Conservation (phyloP, 2,888 invertebrate species). For the Bembecia ichneumoniformis region DNA sequence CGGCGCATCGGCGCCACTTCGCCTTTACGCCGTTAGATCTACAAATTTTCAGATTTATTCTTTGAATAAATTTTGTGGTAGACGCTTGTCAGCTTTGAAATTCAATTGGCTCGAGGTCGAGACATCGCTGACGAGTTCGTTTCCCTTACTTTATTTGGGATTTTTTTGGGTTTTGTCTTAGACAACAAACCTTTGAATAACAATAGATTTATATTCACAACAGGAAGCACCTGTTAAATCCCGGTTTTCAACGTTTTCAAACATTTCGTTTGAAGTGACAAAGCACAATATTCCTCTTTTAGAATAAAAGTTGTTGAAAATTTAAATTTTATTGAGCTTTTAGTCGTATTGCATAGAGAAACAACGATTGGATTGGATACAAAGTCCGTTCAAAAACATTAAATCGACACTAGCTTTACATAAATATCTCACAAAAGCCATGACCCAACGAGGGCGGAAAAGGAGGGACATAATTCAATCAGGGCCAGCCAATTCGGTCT, state of each 20-base stretch:
- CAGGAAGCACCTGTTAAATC: constrained; percentile 8
- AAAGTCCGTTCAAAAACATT: constrained; percentile 4
- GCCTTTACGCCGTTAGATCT: constrained; percentile 66
- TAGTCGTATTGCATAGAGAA: not conserved
- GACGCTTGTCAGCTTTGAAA: constrained; percentile 68
- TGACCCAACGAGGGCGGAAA: constrained; percentile 34
- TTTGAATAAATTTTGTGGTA: constrained; percentile 72
- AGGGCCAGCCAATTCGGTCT: constrained; percentile 51
- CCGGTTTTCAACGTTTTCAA: constrained; percentile 2
- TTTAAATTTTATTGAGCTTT: not conserved
- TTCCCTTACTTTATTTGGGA: constrained; percentile 44
- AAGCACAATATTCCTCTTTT: not conserved
- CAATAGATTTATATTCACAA: constrained; percentile 17
- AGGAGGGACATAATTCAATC: constrained; percentile 62
- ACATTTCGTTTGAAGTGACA: not conserved
- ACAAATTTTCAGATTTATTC: constrained; percentile 73
- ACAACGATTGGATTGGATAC: not conserved
- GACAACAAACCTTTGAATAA: constrained; percentile 26
- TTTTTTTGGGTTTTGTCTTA: constrained; percentile 39
- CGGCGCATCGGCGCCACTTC: constrained; percentile 63
- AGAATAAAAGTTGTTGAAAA: no score
- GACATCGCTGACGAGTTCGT: constrained; percentile 63
- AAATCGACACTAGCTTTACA: constrained; percentile 18
- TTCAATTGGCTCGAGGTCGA: constrained; percentile 68
- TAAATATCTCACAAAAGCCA: constrained; percentile 41